These are phyloP conservation scores for Synanthedon vespiformis DNA, from an alignment of 2,888 invertebrate genomes.

Conservation along the genomic window DNA sequence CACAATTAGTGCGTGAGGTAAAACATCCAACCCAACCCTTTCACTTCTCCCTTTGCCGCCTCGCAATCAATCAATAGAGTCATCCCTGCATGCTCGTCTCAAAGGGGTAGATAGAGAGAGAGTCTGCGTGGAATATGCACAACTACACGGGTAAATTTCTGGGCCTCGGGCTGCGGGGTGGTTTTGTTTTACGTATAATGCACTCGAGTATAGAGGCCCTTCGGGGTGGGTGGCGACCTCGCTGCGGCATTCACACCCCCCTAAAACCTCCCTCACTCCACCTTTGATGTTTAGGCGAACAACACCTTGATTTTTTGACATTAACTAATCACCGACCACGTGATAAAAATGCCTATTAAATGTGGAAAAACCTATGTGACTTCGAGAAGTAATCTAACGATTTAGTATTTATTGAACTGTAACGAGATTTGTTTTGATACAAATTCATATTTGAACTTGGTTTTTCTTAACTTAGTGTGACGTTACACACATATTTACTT, in stretches of 20 bases:
- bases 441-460: too few species aligned
- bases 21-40: slow-evolving; percentile 1
- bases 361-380: neutral
- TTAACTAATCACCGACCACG: slow-evolving; percentile 22
- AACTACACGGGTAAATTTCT: slow-evolving; percentile 45
- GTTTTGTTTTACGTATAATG: slow-evolving; percentile 57
- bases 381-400: too few species aligned
- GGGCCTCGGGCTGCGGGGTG: slow-evolving; percentile 25
- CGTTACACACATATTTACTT: too few species aligned
- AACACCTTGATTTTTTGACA: slow-evolving; percentile 54
- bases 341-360: neutral
- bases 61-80: slow-evolving; percentile 27
- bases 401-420: too few species aligned
- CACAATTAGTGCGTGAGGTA: neutral
- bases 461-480: too few species aligned
- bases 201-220: slow-evolving; percentile 49
- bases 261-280: slow-evolving; percentile 12
- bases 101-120: slow-evolving; percentile 45
- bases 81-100: slow-evolving; percentile 15
- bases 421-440: too few species aligned
- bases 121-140: slow-evolving; percentile 44
- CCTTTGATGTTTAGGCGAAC: slow-evolving; percentile 18
- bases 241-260: slow-evolving; percentile 15
- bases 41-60: slow-evolving; percentile 5
- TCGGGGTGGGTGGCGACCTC: slow-evolving; percentile 13